A percentile compares a stretch with the other conserved stretches of the same genome.
Evolutionary conservation across 2,113 vertebrate genomes (phyloP).

Genomic region (Anguilla japonica): DNA sequence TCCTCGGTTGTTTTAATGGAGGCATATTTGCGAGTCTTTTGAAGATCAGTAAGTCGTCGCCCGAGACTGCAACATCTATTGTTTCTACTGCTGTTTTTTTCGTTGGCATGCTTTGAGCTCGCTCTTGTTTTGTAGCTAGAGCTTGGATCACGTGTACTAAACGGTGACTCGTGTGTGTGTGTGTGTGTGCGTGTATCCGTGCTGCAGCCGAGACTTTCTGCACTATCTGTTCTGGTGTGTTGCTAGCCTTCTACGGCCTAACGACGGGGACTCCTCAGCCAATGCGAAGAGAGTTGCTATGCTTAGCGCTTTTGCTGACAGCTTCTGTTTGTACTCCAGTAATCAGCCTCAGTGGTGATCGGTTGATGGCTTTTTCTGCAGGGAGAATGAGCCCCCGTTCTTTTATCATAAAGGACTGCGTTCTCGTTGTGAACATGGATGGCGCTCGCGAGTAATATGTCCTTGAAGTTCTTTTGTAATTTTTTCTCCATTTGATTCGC

Average conservation of each 20-base stretch:
- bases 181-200: conserved; percentile 38
- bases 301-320: conserved; percentile 10
- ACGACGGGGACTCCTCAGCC: conserved; percentile 44
- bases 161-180: conserved; percentile 49
- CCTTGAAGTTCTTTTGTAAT: not conserved
- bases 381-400: not conserved
- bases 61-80: not conserved
- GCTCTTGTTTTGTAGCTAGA: conserved; percentile 58
- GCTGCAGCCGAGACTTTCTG: conserved; percentile 21
- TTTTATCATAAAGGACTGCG: not conserved
- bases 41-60: not conserved
- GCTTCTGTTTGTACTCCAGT: conserved; percentile 16
- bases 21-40: not conserved
- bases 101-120: not conserved
- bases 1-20: not conserved
- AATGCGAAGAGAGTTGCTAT: conserved; percentile 40
- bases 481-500: not conserved
- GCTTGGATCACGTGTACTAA: conserved; percentile 63
- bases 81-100: conserved; percentile 1
- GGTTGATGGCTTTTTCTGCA: conserved; percentile 8
- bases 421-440: not conserved
- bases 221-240: conserved; percentile 37
- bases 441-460: not conserved
- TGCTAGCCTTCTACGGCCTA: conserved; percentile 48
- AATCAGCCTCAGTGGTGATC: conserved; percentile 12